A percentile compares a stretch with the other conserved stretches of the same genome.
Evolutionary conservation across 2,113 vertebrate species (phyloP).

Genomic region (Puffinus mauretanicus): DNA sequence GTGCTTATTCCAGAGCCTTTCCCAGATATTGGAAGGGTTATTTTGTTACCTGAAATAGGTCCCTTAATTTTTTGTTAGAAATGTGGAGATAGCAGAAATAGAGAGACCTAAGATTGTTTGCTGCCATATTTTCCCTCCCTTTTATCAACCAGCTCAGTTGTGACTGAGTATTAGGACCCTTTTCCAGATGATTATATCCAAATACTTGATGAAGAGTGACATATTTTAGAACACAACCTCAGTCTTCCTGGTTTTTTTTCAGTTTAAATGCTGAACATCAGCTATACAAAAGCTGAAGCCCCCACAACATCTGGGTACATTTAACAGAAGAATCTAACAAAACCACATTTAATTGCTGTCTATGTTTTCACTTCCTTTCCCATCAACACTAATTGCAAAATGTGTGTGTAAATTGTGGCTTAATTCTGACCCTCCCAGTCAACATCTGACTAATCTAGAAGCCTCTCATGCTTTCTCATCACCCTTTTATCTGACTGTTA

Average conservation of each 20-base stretch:
- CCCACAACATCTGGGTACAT: constrained; percentile 27
- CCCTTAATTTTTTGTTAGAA: background rate
- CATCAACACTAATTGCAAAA: constrained; percentile 49
- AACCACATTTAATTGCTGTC: constrained; percentile 43
- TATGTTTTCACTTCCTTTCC: constrained; percentile 52
- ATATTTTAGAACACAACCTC: background rate
- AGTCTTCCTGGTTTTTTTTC: background rate
- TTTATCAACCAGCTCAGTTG: background rate
- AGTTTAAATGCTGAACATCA: background rate
- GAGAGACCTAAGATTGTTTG: background rate
- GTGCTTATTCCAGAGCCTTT: background rate
- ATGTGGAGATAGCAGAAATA: background rate
- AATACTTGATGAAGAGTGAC: background rate
- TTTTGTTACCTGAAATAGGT: background rate
- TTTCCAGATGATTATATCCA: background rate
- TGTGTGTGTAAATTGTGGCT: background rate
- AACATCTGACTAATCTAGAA: constrained; percentile 12
- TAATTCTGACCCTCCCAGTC: constrained; percentile 33
- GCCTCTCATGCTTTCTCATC: background rate
- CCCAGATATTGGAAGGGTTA: background rate
- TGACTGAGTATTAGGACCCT: background rate
- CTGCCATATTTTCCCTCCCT: background rate
- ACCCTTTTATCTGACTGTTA: background rate
- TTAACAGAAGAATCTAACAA: constrained; percentile 37
- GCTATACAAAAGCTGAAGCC: background rate